Percentiles rank a stretch among this genome's conserved stretches.
These are phyloP conservation scores for Pseudochirops corinnae DNA, from an alignment of 2,797 vertebrate genomes.

Conservation along the genomic window DNA sequence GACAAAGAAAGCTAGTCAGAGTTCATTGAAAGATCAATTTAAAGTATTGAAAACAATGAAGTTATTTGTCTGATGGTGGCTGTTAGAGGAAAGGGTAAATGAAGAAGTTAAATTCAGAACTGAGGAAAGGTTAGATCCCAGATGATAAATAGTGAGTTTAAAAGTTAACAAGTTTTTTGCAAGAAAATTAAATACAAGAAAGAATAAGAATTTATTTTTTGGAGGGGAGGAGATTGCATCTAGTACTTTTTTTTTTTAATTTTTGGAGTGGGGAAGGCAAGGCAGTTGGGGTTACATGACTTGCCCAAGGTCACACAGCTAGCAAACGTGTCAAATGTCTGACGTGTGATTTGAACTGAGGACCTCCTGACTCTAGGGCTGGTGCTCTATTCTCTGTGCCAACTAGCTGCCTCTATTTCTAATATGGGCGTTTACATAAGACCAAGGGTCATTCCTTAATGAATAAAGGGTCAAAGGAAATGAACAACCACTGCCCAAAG, in stretches of 20 bases:
- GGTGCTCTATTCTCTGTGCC: too few relatives aligned
- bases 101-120: background rate
- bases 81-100: background rate
- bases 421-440: background rate
- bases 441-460: background rate
- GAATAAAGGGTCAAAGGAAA: background rate
- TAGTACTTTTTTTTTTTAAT: background rate
- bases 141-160: conserved; percentile 28
- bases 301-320: too few relatives aligned
- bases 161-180: conserved; percentile 59
- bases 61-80: conserved; percentile 29
- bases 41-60: conserved; percentile 29
- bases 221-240: background rate
- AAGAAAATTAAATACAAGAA: background rate
- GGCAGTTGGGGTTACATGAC: too few relatives aligned
- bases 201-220: background rate
- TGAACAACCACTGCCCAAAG: background rate
- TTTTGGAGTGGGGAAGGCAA: too few relatives aligned
- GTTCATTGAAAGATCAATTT: background rate
- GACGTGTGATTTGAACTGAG: too few relatives aligned
- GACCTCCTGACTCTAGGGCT: too few relatives aligned
- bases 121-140: background rate
- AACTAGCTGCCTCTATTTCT: background rate
- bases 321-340: too few relatives aligned
- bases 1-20: conserved; percentile 34